phyloP scores from a whole-genome alignment of 1,140 invertebrate species.

The Colletes gigas region DNA sequence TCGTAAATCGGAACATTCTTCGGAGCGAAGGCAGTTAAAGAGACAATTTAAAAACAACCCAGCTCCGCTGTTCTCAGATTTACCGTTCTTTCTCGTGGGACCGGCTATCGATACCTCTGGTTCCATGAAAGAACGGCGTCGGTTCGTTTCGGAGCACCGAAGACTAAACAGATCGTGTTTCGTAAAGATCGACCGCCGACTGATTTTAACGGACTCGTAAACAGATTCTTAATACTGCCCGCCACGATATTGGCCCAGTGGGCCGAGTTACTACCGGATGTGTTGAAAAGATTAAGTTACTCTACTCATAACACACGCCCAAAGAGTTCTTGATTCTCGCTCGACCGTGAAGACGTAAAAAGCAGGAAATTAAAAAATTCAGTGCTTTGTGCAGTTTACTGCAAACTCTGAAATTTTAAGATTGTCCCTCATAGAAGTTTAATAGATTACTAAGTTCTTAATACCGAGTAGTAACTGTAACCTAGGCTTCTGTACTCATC shows the following conservation, averaged over 20 bases:
- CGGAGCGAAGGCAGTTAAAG: slow-evolving; percentile 36
- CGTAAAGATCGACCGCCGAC: slow-evolving; percentile 69
- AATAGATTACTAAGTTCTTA: no score
- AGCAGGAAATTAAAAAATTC: neutral
- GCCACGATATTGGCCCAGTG: slow-evolving; percentile 7
- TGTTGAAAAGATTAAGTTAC: slow-evolving; percentile 44
- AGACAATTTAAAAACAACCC: slow-evolving; percentile 59
- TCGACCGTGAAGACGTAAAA: neutral
- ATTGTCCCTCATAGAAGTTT: no score
- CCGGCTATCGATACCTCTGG: slow-evolving; percentile 19
- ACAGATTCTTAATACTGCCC: slow-evolving; percentile 59
- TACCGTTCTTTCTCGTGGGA: slow-evolving; percentile 15
- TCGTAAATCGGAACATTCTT: neutral
- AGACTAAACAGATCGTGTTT: slow-evolving; percentile 75
- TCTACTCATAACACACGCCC: neutral
- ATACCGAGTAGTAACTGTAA: no score
- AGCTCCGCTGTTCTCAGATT: slow-evolving; percentile 20
- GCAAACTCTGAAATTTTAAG: no score
- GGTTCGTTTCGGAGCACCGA: slow-evolving; percentile 39
- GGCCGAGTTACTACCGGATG: slow-evolving; percentile 7
- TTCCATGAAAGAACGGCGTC: slow-evolving; percentile 39
- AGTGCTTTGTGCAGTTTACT: neutral
- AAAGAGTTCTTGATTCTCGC: slow-evolving; percentile 10
- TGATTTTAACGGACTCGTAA: slow-evolving; percentile 66
- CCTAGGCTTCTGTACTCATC: no score